Conservation (phyloP, 2,888 invertebrate genomes). For the Cheilosia impressa region DNA sequence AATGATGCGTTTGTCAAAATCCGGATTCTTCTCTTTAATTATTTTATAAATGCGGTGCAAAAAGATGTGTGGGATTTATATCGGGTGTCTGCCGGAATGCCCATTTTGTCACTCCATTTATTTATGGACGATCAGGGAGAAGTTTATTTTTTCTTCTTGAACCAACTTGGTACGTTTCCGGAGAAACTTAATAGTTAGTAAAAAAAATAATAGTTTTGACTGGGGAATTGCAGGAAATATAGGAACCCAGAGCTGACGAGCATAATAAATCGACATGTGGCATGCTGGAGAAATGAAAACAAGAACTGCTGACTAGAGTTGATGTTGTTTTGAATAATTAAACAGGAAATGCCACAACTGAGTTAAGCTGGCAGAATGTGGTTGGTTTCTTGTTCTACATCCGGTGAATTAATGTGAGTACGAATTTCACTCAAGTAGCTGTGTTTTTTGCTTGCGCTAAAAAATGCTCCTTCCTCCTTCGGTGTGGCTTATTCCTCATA, state of each 20-base stretch:
- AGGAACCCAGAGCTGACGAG: background rate
- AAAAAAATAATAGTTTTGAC: background rate
- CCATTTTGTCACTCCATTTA: background rate
- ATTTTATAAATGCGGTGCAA: too few relatives aligned
- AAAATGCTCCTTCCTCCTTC: too few relatives aligned
- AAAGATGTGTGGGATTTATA: too few relatives aligned
- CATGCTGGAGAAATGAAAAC: background rate
- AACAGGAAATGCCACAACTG: background rate
- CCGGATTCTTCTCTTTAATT: too few relatives aligned
- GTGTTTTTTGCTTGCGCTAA: too few relatives aligned
- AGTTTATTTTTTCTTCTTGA: background rate
- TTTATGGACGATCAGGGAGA: background rate
- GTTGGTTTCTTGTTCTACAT: background rate
- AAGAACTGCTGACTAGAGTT: background rate
- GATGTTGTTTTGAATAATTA: slow-evolving; percentile 1
- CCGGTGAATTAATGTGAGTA: background rate
- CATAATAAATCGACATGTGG: slow-evolving; percentile 14
- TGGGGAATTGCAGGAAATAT: background rate
- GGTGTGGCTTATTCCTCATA: too few relatives aligned
- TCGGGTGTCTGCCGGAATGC: too few relatives aligned
- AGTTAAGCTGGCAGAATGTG: background rate
- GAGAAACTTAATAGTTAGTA: background rate
- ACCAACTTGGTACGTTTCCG: background rate
- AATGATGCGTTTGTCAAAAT: too few relatives aligned
- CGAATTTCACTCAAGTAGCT: too few relatives aligned